Conservation (phyloP, 1,140 invertebrate genomes). For the Pachypeltis micranthus region DNA sequence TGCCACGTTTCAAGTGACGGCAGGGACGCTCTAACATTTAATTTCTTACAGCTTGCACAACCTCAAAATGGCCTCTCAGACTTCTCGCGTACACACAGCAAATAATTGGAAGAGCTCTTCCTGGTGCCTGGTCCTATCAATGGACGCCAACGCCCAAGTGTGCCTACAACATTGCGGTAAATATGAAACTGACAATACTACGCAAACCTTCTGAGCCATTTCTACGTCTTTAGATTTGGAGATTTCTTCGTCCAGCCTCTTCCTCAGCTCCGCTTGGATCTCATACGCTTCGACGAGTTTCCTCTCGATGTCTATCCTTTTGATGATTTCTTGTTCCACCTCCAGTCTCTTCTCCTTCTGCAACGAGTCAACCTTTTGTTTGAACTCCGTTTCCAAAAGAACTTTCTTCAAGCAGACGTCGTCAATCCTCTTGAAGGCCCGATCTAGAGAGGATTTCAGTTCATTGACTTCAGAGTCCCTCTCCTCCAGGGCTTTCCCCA, state of each 20-base stretch:
- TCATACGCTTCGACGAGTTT: conserved; percentile 7
- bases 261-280: conserved; percentile 5
- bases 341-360: conserved; percentile 13
- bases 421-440: background rate
- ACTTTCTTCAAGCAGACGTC: background rate
- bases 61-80: no score
- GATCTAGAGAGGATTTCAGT: background rate
- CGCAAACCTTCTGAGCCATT: conserved; percentile 3
- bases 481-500: conserved; percentile 20
- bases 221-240: conserved; percentile 6
- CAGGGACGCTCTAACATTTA: no score
- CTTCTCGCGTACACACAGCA: no score
- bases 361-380: conserved; percentile 11
- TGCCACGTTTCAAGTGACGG: no score
- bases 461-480: conserved; percentile 11
- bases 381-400: background rate
- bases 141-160: no score
- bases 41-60: no score
- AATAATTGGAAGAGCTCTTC: no score
- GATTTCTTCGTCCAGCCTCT: conserved; percentile 15
- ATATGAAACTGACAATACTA: no score
- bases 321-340: conserved; percentile 15
- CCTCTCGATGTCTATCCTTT: conserved; percentile 17
- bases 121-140: no score
- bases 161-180: no score